Evolutionary conservation across 2,113 vertebrate genomes (phyloP), one percentile per base, ranked within the genome.

Genomic region (Lagopus leucura): DNA sequence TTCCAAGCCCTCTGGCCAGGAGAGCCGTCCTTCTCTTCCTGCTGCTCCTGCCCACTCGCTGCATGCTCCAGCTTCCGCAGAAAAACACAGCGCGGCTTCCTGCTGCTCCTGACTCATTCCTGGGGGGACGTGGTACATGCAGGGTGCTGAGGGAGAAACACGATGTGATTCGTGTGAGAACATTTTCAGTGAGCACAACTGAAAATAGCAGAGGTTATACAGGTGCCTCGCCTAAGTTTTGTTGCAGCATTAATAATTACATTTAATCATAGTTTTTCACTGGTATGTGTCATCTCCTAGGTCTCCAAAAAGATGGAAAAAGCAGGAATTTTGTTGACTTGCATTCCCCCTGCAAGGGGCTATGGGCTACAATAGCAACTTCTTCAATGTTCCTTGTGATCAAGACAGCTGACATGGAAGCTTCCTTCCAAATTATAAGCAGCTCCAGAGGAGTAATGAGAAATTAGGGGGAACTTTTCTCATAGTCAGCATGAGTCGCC

Each of bases 21-120:
- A 93, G 94, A 87, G 58, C 0, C 0, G 65, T 89, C 91, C 87
- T 60, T 85, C 55, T 89, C 75, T 89, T 94, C 89, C 94, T 93
- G 84, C 82, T 87, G 55, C 92, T 94, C 78, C 91, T 94, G 94
- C 96, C 95, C 91, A 95, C 94, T 96, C 47, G 6, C 92, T 79
- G 85, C 75, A 89, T 18, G 4, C 91, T 93, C 81, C 87, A 50
- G 81, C 89, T 96, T 92, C 94, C 86, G 11, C 86, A 93, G 92
- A 86, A 93, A 94, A 96, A 93, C 91, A 89, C 71, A 92, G 89
- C 1, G 21, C 70, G 79, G 95, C 94, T 96, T 96, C 96, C 95
- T 95, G 94, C 86, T 75, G 70, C 89, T 89, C 95, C 94, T 96
- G 95, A 94, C 94, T 96, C 95, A 96, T 87, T 96, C 81, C 92